Percentiles rank a stretch among this genome's conserved stretches.
These are phyloP conservation scores for Platorchestia sp. DNA, from an alignment of 1,140 invertebrate genomes.

Conservation along the genomic window DNA sequence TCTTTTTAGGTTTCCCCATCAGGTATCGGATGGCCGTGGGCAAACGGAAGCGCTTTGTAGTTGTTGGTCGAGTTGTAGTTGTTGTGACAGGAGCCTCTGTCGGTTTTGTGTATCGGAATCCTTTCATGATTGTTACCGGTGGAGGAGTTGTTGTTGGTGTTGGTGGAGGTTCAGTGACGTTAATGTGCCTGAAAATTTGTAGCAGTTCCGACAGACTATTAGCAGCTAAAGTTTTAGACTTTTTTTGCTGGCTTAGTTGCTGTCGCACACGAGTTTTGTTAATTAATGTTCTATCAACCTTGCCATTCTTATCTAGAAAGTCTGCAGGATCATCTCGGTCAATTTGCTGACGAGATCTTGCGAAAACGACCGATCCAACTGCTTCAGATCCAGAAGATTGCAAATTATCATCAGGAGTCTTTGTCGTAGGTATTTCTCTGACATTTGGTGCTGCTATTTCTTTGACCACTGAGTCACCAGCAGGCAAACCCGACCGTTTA, in stretches of 20 bases:
- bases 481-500: conserved; percentile 10
- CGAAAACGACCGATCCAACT: conserved; percentile 8
- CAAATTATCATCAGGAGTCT: not conserved
- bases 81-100: conserved; percentile 60
- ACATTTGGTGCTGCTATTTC: not conserved
- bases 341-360: conserved; percentile 39
- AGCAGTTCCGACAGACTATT: conserved; percentile 65
- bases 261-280: not conserved
- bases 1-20: conserved; percentile 34
- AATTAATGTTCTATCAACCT: conserved; percentile 12
- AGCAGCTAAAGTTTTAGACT: conserved; percentile 60
- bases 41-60: conserved; percentile 29
- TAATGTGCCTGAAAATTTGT: conserved; percentile 66
- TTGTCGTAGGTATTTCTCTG: not conserved
- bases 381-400: not conserved
- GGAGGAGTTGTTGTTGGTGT: conserved; percentile 56
- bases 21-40: conserved; percentile 17
- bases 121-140: conserved; percentile 51
- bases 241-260: not conserved
- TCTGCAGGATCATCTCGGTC: conserved; percentile 8
- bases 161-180: conserved; percentile 60
- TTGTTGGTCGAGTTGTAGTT: conserved; percentile 50
- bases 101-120: conserved; percentile 65
- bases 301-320: not conserved
- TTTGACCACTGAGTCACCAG: not conserved